Percentiles rank a stretch among this genome's conserved stretches.
phyloP scores from a whole-genome alignment of 1,140 invertebrate genomes.

The Musca domestica region DNA sequence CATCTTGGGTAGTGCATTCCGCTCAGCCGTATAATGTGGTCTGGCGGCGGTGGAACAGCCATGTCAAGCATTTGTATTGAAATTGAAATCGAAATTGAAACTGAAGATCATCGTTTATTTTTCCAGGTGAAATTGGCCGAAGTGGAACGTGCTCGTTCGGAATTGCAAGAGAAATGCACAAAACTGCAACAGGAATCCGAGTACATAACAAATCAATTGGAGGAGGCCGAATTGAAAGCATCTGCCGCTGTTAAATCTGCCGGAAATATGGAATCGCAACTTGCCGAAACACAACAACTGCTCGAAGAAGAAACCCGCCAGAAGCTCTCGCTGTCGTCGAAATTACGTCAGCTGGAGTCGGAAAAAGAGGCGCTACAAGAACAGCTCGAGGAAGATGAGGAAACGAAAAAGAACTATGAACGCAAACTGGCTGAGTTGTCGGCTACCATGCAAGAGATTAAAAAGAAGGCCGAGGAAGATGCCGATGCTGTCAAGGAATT shows the following conservation, averaged over 20 bases:
- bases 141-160: conserved; percentile 57
- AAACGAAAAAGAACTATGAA: conserved; percentile 74
- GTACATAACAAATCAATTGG: conserved; percentile 74
- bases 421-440: conserved; percentile 65
- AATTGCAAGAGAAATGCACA: conserved; percentile 70
- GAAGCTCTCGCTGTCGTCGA: conserved; percentile 85
- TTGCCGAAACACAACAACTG: conserved; percentile 75
- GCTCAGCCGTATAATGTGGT: neutral
- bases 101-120: neutral
- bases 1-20: neutral
- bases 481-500: conserved; percentile 74
- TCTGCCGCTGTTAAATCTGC: conserved; percentile 78
- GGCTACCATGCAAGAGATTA: conserved; percentile 78
- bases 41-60: neutral
- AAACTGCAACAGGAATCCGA: conserved; percentile 78
- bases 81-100: conserved; percentile 17
- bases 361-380: conserved; percentile 85
- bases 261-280: conserved; percentile 75
- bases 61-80: conserved; percentile 2
- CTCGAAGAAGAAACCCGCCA: conserved; percentile 94
- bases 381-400: conserved; percentile 94
- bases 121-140: conserved; percentile 44
- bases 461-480: conserved; percentile 93
- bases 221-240: conserved; percentile 80
- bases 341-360: conserved; percentile 82